Evolutionary conservation across 2,797 vertebrate species (phyloP).

Genomic region (Pangasius larnaudii): DNA sequence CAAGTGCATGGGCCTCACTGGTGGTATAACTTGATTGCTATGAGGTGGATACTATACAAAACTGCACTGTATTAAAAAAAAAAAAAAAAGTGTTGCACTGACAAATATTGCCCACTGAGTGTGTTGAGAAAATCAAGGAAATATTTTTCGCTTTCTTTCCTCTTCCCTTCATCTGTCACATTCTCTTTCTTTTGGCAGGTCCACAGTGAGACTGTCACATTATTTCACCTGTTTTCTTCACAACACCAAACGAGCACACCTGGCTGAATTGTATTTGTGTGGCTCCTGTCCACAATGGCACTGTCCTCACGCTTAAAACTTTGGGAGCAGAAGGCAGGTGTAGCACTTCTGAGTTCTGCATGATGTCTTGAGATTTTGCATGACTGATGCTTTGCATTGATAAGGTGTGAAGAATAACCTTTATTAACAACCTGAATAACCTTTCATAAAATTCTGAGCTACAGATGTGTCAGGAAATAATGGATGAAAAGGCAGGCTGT

Average conservation of each 20-base stretch:
- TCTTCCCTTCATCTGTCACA: slow-evolving; percentile 29
- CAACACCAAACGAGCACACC: slow-evolving; percentile 62
- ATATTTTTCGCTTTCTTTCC: background rate
- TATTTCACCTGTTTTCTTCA: slow-evolving; percentile 4
- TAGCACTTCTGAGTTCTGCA: slow-evolving; percentile 51
- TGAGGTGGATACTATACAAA: background rate
- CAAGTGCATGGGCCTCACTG: background rate
- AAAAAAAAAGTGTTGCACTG: too few species aligned
- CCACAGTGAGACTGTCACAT: slow-evolving; percentile 55
- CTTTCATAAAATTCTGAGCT: background rate
- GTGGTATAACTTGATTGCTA: background rate
- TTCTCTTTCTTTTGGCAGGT: slow-evolving; percentile 65
- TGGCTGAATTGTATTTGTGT: slow-evolving; percentile 55
- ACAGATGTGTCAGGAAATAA: background rate
- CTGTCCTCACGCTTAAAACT: slow-evolving; percentile 95
- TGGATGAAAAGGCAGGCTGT: background rate
- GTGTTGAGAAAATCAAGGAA: background rate
- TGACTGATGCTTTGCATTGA: background rate
- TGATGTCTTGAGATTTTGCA: slow-evolving; percentile 34
- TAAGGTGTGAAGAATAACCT: background rate
- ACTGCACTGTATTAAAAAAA: background rate
- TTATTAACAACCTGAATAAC: too few species aligned
- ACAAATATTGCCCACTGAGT: background rate
- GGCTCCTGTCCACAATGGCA: slow-evolving; percentile 77
- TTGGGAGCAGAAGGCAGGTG: slow-evolving; percentile 98